A percentile compares a stretch with the other conserved stretches of the same genome.
These are phyloP conservation scores for Gymnosoma rotundatum DNA, from an alignment of 2,888 invertebrate genomes.

Conservation along the genomic window DNA sequence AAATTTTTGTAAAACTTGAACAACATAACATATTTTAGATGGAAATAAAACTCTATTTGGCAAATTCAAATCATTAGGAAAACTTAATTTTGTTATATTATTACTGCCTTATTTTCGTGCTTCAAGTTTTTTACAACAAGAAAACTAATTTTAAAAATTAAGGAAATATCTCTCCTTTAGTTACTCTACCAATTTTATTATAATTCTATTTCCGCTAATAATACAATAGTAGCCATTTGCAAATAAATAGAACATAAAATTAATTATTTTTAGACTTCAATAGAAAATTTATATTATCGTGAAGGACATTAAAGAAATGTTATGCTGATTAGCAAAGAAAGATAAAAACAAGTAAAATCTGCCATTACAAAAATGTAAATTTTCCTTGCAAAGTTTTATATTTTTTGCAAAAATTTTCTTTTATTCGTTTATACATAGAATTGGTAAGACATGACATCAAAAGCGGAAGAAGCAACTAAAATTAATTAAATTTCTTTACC, in stretches of 20 bases:
- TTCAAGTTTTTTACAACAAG: too few relatives aligned
- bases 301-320: slow-evolving; percentile 59
- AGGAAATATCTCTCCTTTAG: not conserved
- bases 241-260: slow-evolving; percentile 59
- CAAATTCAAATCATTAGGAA: too few relatives aligned
- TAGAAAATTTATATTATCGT: slow-evolving; percentile 57
- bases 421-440: slow-evolving; percentile 32
- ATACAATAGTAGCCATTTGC: slow-evolving; percentile 39
- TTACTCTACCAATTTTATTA: not conserved
- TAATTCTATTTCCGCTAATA: not conserved
- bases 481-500: slow-evolving; percentile 72
- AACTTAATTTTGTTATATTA: too few relatives aligned
- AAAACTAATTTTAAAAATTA: too few relatives aligned
- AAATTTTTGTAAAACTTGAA: too few relatives aligned
- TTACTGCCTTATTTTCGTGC: too few relatives aligned
- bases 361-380: slow-evolving; percentile 60
- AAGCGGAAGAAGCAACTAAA: slow-evolving; percentile 71
- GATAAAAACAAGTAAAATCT: slow-evolving; percentile 19
- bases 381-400: slow-evolving; percentile 23
- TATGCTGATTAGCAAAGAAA: slow-evolving; percentile 1
- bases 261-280: slow-evolving; percentile 32
- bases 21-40: not conserved
- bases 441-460: slow-evolving; percentile 63
- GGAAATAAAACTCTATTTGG: not conserved
- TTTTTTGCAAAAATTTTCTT: not conserved